Conservation (phyloP, 2,113 vertebrate species). For the Malurus melanocephalus region DNA sequence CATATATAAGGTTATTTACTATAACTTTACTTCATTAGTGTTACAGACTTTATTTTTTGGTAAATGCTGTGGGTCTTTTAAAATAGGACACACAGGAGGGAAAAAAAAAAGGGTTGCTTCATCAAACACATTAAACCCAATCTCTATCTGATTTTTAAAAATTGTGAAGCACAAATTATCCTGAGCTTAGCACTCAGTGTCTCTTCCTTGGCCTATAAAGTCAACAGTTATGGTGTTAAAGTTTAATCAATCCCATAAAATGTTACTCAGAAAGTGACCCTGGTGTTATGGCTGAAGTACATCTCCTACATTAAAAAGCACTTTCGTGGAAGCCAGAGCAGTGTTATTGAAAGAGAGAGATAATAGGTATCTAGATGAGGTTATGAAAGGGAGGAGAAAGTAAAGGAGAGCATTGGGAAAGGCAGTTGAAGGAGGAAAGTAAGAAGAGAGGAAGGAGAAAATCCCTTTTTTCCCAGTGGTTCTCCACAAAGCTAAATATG, state of each 20-base stretch:
- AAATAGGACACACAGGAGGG: neutral
- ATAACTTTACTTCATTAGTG: conserved; percentile 44
- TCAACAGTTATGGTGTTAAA: conserved; percentile 79
- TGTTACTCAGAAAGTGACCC: conserved; percentile 78
- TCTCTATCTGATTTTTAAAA: conserved; percentile 56
- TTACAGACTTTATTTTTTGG: conserved; percentile 39
- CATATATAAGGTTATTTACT: conserved; percentile 46
- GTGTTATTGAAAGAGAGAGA: conserved; percentile 61
- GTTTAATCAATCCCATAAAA: conserved; percentile 83
- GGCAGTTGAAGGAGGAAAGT: neutral
- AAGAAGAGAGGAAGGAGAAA: neutral
- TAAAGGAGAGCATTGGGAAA: neutral
- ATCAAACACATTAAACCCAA: conserved; percentile 54
- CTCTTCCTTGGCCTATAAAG: conserved; percentile 73
- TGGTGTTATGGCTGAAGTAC: conserved; percentile 70
- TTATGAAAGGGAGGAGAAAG: neutral
- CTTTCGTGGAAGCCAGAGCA: conserved; percentile 64
- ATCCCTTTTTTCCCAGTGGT: conserved; percentile 20
- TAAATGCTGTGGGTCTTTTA: conserved; percentile 39
- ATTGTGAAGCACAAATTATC: conserved; percentile 65
- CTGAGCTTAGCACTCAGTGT: conserved; percentile 56
- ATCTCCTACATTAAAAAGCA: conserved; percentile 79
- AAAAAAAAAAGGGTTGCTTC: conserved; percentile 32
- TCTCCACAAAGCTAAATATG: neutral
- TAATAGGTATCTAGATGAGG: conserved; percentile 61